Percentiles rank a stretch among this genome's conserved stretches.
Evolutionary conservation across 2,113 vertebrate genomes (phyloP).

Genomic region (Epinephelus moara): DNA sequence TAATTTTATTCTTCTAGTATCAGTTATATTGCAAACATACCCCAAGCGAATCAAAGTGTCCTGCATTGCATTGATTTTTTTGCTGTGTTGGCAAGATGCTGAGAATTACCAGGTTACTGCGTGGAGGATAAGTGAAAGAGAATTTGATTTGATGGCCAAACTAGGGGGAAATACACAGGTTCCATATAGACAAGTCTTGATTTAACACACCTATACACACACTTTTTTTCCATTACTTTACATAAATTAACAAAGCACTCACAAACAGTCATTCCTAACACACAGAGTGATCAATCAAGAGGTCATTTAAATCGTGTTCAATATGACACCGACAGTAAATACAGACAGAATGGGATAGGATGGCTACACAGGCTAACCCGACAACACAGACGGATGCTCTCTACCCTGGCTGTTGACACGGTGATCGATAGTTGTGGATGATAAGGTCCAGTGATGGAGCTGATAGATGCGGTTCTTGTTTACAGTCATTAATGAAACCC

Average conservation of each 20-base stretch:
- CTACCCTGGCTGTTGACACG: conserved; percentile 23
- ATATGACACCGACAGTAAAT: conserved; percentile 33
- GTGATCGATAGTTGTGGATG: conserved; percentile 67
- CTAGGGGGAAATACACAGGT: conserved; percentile 3
- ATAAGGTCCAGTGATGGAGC: conserved; percentile 27
- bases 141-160: conserved; percentile 22
- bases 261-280: conserved; percentile 35
- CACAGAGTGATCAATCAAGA: conserved; percentile 6
- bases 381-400: conserved; percentile 43
- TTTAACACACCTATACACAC: conserved; percentile 25
- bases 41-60: conserved; percentile 12
- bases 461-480: conserved; percentile 55
- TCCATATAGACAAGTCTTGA: conserved; percentile 38
- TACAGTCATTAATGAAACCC: conserved; percentile 59
- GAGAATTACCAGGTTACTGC: conserved; percentile 30
- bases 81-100: conserved; percentile 7
- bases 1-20: conserved; percentile 41
- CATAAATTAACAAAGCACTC: not conserved
- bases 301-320: conserved; percentile 32
- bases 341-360: conserved; percentile 11
- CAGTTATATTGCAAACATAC: conserved; percentile 30
- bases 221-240: not conserved
- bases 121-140: conserved; percentile 20
- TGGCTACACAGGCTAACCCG: conserved; percentile 18
- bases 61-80: conserved; percentile 35